A percentile compares a stretch with the other conserved stretches of the same genome.
Evolutionary conservation across 2,797 vertebrate genomes (phyloP).

Genomic region (Echiichthys vipera): DNA sequence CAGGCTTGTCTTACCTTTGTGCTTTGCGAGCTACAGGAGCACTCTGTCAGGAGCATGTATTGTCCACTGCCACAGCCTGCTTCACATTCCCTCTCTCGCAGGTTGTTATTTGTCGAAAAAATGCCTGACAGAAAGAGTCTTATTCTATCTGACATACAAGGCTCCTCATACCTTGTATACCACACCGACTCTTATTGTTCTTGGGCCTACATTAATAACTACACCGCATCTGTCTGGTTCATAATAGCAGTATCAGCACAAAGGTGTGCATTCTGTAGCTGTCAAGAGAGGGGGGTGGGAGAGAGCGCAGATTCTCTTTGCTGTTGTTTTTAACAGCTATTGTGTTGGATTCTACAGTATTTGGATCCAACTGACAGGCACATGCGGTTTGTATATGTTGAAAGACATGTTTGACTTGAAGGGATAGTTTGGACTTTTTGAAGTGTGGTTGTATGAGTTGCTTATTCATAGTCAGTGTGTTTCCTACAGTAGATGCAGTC

Average conservation of each 20-base stretch:
- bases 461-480: no score
- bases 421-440: no score
- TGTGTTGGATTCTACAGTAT: slow-evolving; percentile 25
- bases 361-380: slow-evolving; percentile 44
- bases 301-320: slow-evolving; percentile 13
- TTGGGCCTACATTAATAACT: slow-evolving; percentile 68
- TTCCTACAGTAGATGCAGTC: no score
- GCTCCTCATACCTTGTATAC: slow-evolving; percentile 59
- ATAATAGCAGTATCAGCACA: slow-evolving; percentile 48
- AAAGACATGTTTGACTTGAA: slow-evolving; percentile 21
- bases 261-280: slow-evolving; percentile 40
- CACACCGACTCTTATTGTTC: slow-evolving; percentile 56
- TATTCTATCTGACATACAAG: slow-evolving; percentile 64
- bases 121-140: slow-evolving; percentile 57
- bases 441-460: no score
- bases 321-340: slow-evolving; percentile 17
- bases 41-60: slow-evolving; percentile 46
- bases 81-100: slow-evolving; percentile 29
- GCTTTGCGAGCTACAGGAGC: slow-evolving; percentile 49
- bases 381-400: slow-evolving; percentile 20
- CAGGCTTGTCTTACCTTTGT: slow-evolving; percentile 65
- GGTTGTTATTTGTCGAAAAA: slow-evolving; percentile 57
- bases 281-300: slow-evolving; percentile 32
- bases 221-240: slow-evolving; percentile 53
- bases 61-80: slow-evolving; percentile 46